Percentiles rank a stretch among this genome's conserved stretches.
Evolutionary conservation across 2,888 invertebrate species (phyloP).

Genomic region (Scaptomyza reducta): DNA sequence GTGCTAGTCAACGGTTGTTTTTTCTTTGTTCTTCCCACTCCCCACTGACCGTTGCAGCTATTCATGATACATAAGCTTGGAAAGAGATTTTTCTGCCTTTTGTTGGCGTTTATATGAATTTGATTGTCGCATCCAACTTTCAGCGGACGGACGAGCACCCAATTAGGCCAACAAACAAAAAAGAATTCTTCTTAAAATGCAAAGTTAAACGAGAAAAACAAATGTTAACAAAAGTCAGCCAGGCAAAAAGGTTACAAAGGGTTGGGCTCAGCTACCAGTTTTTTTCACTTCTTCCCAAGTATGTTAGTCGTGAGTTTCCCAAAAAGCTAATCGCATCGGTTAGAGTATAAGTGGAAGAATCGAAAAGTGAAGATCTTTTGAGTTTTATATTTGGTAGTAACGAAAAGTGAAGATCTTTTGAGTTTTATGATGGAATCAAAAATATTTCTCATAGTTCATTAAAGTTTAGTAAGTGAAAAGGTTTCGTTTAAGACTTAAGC

Average conservation of each 20-base stretch:
- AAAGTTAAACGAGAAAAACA: no score
- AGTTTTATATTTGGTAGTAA: no score
- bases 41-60: slow-evolving; percentile 38
- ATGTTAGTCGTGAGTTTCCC: neutral
- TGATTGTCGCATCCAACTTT: slow-evolving; percentile 52
- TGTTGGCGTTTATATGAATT: slow-evolving; percentile 39
- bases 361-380: no score
- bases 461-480: no score
- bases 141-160: slow-evolving; percentile 26
- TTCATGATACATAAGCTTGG: slow-evolving; percentile 13
- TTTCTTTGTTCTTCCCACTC: slow-evolving; percentile 10
- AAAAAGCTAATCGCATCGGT: neutral
- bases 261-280: neutral
- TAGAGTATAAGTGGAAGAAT: no score
- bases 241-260: slow-evolving; percentile 4
- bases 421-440: no score
- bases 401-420: no score
- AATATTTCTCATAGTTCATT: no score
- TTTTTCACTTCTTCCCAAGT: neutral
- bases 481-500: no score
- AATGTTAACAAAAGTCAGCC: slow-evolving; percentile 3
- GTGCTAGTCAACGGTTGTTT: slow-evolving; percentile 71
- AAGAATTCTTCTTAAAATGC: neutral
- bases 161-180: slow-evolving; percentile 54
- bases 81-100: slow-evolving; percentile 32